Conservation (phyloP, 2,113 vertebrate genomes). For the Sebastes fasciatus region DNA sequence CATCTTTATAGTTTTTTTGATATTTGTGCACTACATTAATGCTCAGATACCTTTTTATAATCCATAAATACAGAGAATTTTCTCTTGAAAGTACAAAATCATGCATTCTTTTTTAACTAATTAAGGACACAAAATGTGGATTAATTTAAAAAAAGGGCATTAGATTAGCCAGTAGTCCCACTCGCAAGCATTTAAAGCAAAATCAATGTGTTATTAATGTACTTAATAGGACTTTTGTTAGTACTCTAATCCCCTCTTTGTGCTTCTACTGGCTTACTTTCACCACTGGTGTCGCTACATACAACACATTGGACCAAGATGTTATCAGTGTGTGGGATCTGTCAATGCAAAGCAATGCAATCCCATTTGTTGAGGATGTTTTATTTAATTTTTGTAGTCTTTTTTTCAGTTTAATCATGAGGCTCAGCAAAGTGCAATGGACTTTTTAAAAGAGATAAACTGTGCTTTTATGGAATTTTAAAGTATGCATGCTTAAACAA, state of each 20-base stretch:
- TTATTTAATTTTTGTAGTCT: conserved; percentile 29
- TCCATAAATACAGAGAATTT: background rate
- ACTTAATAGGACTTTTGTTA: too few relatives aligned
- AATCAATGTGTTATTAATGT: background rate
- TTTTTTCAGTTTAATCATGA: conserved; percentile 63
- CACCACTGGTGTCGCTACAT: conserved; percentile 56
- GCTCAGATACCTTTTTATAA: conserved; percentile 2
- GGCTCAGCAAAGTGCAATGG: conserved; percentile 77
- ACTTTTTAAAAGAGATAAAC: conserved; percentile 22
- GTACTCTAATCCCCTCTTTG: background rate
- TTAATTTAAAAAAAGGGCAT: background rate
- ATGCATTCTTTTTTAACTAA: conserved; percentile 14
- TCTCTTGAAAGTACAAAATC: background rate
- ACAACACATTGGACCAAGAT: conserved; percentile 65
- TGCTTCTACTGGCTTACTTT: conserved; percentile 44
- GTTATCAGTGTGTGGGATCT: conserved; percentile 39
- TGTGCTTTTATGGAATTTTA: conserved; percentile 51
- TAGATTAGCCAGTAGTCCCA: background rate
- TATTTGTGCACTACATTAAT: conserved; percentile 41
- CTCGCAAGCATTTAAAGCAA: background rate
- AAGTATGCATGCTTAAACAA: conserved; percentile 62
- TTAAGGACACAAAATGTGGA: background rate
- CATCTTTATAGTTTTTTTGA: conserved; percentile 18
- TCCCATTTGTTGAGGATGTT: conserved; percentile 27
- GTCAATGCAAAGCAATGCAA: conserved; percentile 40